Evolutionary conservation across 1,140 invertebrate genomes (phyloP).

Genomic region (Rhynchophorus ferrugineus): DNA sequence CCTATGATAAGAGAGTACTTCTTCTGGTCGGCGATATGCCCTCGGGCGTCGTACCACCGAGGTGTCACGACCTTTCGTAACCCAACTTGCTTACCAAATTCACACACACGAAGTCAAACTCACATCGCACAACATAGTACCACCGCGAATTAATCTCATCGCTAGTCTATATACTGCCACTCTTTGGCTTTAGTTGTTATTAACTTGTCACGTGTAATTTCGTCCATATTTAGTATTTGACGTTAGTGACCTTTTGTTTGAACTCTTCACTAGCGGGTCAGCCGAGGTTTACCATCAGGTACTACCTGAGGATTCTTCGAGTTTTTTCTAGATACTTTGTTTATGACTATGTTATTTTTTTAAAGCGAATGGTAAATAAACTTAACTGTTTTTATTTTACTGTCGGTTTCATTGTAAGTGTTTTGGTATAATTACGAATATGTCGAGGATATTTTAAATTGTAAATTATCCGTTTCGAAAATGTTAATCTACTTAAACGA

Average conservation of each 20-base stretch:
- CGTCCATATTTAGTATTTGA: slow-evolving; percentile 1
- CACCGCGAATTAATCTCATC: slow-evolving; percentile 2
- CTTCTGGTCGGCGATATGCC: slow-evolving; percentile 25
- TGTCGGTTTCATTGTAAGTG: no score
- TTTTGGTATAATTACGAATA: no score
- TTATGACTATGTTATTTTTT: neutral
- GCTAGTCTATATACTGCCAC: slow-evolving; percentile 5
- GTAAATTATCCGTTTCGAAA: no score
- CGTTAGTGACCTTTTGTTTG: slow-evolving; percentile 4
- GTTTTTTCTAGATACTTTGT: neutral
- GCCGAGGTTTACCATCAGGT: neutral
- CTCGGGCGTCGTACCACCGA: slow-evolving; percentile 33
- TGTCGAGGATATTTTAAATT: no score
- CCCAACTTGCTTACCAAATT: slow-evolving; percentile 39
- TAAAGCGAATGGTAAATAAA: no score
- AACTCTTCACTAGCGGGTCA: neutral
- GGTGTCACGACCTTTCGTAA: slow-evolving; percentile 41
- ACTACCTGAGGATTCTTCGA: slow-evolving; percentile 2
- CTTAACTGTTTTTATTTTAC: no score
- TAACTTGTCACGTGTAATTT: slow-evolving; percentile 8
- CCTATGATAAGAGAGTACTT: slow-evolving; percentile 17
- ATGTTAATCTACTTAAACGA: no score
- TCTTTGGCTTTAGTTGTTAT: slow-evolving; percentile 9
- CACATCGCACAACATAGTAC: neutral
- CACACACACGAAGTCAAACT: slow-evolving; percentile 32